Conservation (phyloP, 2,113 vertebrate species). For the Bos javanicus region DNA sequence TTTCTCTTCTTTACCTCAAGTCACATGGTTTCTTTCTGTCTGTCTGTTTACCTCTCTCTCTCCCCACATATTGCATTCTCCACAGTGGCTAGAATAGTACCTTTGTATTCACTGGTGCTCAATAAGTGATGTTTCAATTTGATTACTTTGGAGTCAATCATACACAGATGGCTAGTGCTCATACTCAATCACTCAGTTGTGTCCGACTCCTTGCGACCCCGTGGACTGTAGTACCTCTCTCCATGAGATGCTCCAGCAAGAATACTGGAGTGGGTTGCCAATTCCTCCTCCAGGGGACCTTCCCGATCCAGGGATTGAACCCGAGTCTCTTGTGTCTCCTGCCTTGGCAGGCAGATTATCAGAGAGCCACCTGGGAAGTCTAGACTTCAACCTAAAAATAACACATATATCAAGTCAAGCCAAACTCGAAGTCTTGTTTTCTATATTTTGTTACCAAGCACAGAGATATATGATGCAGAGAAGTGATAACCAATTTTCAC, state of each 20-base stretch:
- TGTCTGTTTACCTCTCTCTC: not conserved
- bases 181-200: not conserved
- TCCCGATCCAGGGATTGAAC: fast-evolving
- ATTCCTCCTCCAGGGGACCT: not conserved
- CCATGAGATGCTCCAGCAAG: not conserved
- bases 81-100: not conserved
- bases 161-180: not conserved
- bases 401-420: not conserved
- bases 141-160: not conserved
- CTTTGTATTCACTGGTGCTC: not conserved
- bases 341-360: not conserved
- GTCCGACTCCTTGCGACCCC: not conserved
- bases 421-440: not conserved
- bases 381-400: not conserved
- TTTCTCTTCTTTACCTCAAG: not conserved
- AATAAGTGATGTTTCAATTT: not conserved
- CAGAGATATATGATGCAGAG: not conserved
- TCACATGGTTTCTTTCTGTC: not conserved
- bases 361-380: not conserved
- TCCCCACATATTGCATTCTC: not conserved
- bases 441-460: not conserved
- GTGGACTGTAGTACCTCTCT: not conserved
- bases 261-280: not conserved
- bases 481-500: not conserved
- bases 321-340: not conserved